Evolutionary conservation across 2,888 invertebrate species (phyloP).

Genomic region (Rhamphomyia laevipes): DNA sequence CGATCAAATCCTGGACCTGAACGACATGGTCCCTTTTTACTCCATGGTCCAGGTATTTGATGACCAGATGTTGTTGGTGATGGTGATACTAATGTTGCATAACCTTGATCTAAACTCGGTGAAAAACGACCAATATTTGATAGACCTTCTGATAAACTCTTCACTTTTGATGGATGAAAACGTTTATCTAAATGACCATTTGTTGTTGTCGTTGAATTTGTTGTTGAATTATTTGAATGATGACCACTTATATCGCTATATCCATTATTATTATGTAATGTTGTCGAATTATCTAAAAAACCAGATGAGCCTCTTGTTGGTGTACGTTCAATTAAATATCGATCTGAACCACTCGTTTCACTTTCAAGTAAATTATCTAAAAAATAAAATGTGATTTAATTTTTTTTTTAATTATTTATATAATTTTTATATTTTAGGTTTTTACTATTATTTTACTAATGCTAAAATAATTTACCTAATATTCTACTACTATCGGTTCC

Average conservation of each 20-base stretch:
- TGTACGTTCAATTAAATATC: constrained; percentile 31
- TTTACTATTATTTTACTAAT: too few relatives aligned
- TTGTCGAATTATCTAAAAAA: constrained; percentile 20
- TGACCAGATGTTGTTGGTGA: constrained; percentile 32
- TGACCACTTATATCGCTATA: background rate
- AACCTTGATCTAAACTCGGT: constrained; percentile 67
- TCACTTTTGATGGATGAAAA: constrained; percentile 33
- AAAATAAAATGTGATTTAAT: background rate
- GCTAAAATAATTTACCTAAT: too few relatives aligned
- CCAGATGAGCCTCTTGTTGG: constrained; percentile 28
- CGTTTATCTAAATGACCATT: constrained; percentile 21
- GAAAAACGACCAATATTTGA: constrained; percentile 41
- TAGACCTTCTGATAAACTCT: constrained; percentile 34
- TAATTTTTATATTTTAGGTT: too few relatives aligned
- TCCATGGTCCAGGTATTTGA: constrained; percentile 32
- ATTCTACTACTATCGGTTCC: background rate
- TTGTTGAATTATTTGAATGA: background rate
- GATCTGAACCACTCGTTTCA: constrained; percentile 37
- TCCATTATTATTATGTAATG: constrained; percentile 14
- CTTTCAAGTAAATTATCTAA: constrained; percentile 19
- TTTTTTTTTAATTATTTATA: too few relatives aligned
- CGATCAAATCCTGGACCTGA: constrained; percentile 44
- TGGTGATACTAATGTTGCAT: constrained; percentile 61
- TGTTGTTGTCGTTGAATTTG: background rate
- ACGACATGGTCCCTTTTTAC: constrained; percentile 32